Conservation (phyloP, 2,888 invertebrate species). For the Allolobophora icterica region DNA sequence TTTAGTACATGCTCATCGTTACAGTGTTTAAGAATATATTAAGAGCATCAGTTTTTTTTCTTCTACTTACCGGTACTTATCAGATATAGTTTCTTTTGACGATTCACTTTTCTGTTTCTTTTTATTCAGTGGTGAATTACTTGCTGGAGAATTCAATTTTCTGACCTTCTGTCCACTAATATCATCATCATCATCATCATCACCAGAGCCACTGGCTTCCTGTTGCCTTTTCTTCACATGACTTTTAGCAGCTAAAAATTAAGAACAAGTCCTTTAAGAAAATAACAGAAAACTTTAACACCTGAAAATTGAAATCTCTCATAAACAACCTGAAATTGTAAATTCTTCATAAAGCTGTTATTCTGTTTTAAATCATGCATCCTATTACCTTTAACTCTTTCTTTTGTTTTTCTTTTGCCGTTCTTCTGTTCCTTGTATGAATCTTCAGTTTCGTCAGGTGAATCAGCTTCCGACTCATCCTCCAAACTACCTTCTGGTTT, state of each 20-base stretch:
- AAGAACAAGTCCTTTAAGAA: not conserved
- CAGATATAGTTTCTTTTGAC: not conserved
- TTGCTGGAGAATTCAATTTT: not conserved
- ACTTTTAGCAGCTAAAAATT: not conserved
- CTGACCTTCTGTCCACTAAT: slow-evolving; percentile 3
- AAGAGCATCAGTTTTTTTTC: not conserved
- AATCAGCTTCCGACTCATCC: not conserved
- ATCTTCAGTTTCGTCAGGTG: not conserved
- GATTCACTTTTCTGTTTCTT: slow-evolving; percentile 8
- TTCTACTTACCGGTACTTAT: slow-evolving; percentile 3
- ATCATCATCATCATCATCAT: not conserved
- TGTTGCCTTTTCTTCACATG: not conserved
- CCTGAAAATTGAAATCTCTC: not conserved
- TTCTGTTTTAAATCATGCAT: not conserved
- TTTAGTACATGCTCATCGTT: too few species aligned
- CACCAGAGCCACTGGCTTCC: not conserved
- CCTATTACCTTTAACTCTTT: not conserved
- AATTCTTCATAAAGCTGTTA: not conserved
- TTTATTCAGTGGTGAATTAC: not conserved
- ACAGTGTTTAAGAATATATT: too few species aligned
- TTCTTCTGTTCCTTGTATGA: not conserved
- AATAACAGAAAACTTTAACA: not conserved
- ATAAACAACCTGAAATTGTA: not conserved
- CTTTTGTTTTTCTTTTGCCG: not conserved
- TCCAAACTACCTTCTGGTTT: not conserved